Percentiles rank a stretch among this genome's conserved stretches.
Conservation (phyloP, 1,140 invertebrate species). For the Drosophila melanica region DNA sequence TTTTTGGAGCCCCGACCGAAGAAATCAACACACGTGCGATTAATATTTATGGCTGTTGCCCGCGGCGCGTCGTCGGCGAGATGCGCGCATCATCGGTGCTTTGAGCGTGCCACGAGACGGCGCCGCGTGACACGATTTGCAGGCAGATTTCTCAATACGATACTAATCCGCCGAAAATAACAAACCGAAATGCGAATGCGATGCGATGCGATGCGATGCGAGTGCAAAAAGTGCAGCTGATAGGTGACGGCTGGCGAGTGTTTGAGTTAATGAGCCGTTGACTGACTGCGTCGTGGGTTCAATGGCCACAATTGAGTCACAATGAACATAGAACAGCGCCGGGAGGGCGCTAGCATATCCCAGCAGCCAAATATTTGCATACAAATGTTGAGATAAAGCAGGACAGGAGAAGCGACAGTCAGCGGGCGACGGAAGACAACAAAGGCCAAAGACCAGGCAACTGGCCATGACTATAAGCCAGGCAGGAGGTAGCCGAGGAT, state of each 20-base stretch:
- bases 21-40: conserved; percentile 6
- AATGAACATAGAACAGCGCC: conserved; percentile 14
- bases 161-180: neutral
- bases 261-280: conserved; percentile 53
- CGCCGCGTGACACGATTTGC: conserved; percentile 1
- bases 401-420: conserved; percentile 9
- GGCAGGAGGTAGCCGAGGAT: neutral
- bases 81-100: neutral
- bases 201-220: neutral
- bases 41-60: neutral
- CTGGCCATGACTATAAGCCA: conserved; percentile 30
- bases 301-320: conserved; percentile 47
- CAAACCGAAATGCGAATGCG: neutral
- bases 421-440: conserved; percentile 12
- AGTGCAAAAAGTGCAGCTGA: conserved; percentile 25
- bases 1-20: neutral
- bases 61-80: neutral
- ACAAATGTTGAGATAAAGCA: conserved; percentile 33
- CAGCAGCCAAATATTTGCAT: conserved; percentile 46
- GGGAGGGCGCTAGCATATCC: neutral
- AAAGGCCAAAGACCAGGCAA: conserved; percentile 40
- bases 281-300: conserved; percentile 37
- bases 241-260: conserved; percentile 2
- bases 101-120: neutral
- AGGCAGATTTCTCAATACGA: neutral